These are phyloP conservation scores for Drosophila anomalipes DNA, from an alignment of 2,888 invertebrate genomes.

Conservation along the genomic window DNA sequence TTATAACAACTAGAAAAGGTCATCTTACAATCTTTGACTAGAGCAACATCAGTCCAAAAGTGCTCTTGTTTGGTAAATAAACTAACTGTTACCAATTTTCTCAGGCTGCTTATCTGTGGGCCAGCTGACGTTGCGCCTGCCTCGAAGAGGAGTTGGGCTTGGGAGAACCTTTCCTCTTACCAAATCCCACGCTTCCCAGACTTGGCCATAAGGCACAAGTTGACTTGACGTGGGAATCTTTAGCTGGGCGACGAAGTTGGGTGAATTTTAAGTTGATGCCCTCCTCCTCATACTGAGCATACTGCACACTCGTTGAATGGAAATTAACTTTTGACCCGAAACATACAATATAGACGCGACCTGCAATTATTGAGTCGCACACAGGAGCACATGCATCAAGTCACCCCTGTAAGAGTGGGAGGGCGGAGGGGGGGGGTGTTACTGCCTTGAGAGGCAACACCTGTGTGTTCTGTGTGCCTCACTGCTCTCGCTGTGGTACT, in stretches of 20 bases:
- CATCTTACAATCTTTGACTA: not conserved
- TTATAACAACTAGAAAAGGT: not conserved
- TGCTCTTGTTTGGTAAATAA: not conserved
- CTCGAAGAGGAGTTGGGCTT: not conserved
- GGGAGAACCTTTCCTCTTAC: not conserved
- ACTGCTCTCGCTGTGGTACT: not conserved
- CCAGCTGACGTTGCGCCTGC: constrained; percentile 50
- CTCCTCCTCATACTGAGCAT: constrained; percentile 46
- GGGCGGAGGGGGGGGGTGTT: constrained; percentile 1
- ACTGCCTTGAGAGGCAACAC: constrained; percentile 78
- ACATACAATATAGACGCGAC: constrained; percentile 41
- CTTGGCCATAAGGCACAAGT: constrained; percentile 36
- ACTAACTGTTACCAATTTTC: constrained; percentile 13
- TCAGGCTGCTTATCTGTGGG: constrained; percentile 43
- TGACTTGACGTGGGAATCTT: constrained; percentile 71
- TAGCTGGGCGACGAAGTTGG: constrained; percentile 9
- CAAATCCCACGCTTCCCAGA: constrained; percentile 44
- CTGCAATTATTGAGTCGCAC: constrained; percentile 58
- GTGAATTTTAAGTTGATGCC: constrained; percentile 34
- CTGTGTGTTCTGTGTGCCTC: constrained; percentile 54
- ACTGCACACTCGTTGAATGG: constrained; percentile 56
- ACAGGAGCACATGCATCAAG: constrained; percentile 50
- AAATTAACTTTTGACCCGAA: constrained; percentile 78
- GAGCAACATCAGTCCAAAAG: not conserved
- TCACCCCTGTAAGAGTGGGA: constrained; percentile 31